Base-by-base conservation (phyloP, 2,888 invertebrate species). In the Chrysina gloriosa region DNA sequence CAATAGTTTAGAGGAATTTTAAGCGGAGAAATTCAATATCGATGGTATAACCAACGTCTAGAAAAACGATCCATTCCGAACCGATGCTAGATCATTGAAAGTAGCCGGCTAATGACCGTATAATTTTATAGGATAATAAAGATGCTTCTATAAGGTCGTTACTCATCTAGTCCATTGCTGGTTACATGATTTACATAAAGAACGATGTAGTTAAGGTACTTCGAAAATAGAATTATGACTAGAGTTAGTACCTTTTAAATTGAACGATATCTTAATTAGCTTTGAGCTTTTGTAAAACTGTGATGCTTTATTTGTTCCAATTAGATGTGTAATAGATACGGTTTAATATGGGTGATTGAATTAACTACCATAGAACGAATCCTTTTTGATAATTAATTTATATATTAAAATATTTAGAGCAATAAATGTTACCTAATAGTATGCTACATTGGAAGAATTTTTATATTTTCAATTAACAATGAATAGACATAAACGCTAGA, bases 1-100 rank as follows among this genome's bases (percentile, higher is more conserved):
- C 1, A n/a, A 36, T 36, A 36, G 14, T 36, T 36, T 9, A 36
- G 4, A 11, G 48, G 25, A 48, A 48, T 48, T 11, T 48, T 25
- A 48, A 48, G 25, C 11, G 48, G 27, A 9, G 25, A n/a, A 48
- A 48, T 27, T 48, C 25, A 48, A 48, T 23, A 48, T 48, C 25
- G 25, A 48, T 25, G 6, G 48, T 48, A n/a, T 48, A 48, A 25
- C 9, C 5, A 21, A 48, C 48, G 25, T 25, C 23, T 9, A 48
- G 48, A 6, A 48, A 48, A 48, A 27, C 5, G 23, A 11, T 21
- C 47, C 23, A n/a, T 48, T 25, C 25, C 2, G 25, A 25, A n/a
- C 11, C 4, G 6, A 48, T 19, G 19, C 45, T 1, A 16, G 14
- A 11, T 39, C 14, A 14, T 36, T 36, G 2, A 9, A n/a, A 3